Base-by-base conservation (phyloP, 2,113 vertebrate genomes). In the Petaurus breviceps region DNA sequence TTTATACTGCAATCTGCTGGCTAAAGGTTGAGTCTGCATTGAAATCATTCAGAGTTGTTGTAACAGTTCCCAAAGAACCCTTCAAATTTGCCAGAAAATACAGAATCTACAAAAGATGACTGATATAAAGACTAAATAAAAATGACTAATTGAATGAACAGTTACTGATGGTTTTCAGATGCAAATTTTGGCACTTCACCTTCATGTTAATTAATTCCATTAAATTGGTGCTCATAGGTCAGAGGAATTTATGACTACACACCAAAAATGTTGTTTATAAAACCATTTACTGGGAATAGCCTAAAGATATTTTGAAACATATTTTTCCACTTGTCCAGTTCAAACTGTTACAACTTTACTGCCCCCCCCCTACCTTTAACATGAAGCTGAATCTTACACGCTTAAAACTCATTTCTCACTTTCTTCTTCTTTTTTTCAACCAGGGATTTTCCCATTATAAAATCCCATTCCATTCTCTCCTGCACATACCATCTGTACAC, bases 201-300 rank as follows among this genome's bases (percentile, higher is more conserved):
- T 93, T 94, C 92, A 47, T 96, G 95, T 97, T 98, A 98, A 98
- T 98, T 98, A 98, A 96, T 97, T 95, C 94, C 95, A 96, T 96
- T 97, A 97, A 97, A 93, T 5, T 94, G 94, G 91, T 93, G 96
- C 92, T 97, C 95, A 92, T 96, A 98, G 97, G 98, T 98, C 94
- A 98, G 90, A 95, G 92, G 93, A 98, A 97, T 98, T 98, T 97
- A 98, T 89, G 97, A 97, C 95, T 97, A 95, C 46, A 93, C 57
- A 97, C 84, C 91, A 97, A 97, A 98, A 97, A 97, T 94, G 26
- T 12, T 94, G 90, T 98, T 98, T 98, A 93, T 95, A 95, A 98
- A 93, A 94, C 19, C 96, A 96, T 92, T 95, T 97, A 96, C 49
- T 94, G 43, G 92, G 92, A 98, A 97, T 46, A 97, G 57, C 46